Base-by-base conservation (phyloP, 92 coral and sea anemone species). In the Siderastrea radians region DNA sequence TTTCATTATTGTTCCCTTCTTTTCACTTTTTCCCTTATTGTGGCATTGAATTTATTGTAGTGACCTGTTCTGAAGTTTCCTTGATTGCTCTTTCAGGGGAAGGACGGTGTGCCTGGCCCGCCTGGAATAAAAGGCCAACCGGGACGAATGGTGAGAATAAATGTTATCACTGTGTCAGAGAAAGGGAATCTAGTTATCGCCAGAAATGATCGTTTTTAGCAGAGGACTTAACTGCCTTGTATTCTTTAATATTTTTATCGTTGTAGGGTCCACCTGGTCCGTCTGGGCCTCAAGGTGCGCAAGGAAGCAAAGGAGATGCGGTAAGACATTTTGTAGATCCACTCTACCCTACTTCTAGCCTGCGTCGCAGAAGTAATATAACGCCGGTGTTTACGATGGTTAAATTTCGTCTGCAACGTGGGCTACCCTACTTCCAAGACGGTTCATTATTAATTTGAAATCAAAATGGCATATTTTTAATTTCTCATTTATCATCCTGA, bases 111-210 rank as follows among this genome's bases (percentile, higher is more conserved):
- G 43, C 81, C 81, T 2, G 87, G 87, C 15, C 72, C 19, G 72
- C 51, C 87, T 62, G 87, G 87, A 72, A 74, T 84, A 19, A 84
- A 84, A 44, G 87, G 87, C 1, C 81, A 84, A 52, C 64, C 73
- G 9, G 87, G 87, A 49, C 80, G 46, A 16, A 52, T 84, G 87
- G 87, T 84, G 44, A 68, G 49, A 13, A 2, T 6, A 12, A 57
- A 13, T 17, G 7, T 48, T 49, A 6, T 46, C 7, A n/a, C 4
- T 7, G 53, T 47, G 3, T 16, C 68, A 7, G 9, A 15, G 45
- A 7, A 46, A 11, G 47, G 43, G 43, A 15, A 19, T 1, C 44
- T 66, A 3, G 43, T 3, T 43, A 38, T 69, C 49, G 17, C 46
- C 14, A 6, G n/a, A 6, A 49, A 49, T 14, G 3, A 15, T 11